Conservation (phyloP, 23 tunicate genomes). For the Halocynthia roretzi region DNA sequence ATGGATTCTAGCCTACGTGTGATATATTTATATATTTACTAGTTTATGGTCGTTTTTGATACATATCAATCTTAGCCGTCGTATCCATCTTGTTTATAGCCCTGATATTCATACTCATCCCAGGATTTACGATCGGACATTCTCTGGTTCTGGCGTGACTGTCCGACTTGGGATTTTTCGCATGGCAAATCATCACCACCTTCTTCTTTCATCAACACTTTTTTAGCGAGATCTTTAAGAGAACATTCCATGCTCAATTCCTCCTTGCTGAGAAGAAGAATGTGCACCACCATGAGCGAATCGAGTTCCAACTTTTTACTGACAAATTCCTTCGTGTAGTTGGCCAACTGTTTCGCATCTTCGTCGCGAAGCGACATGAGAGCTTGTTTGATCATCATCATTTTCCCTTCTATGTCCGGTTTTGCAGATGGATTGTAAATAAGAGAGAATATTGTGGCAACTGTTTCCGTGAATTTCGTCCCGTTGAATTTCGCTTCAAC, state of each 20-base stretch:
- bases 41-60: too few relatives aligned
- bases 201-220: neutral
- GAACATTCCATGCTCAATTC: neutral
- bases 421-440: neutral
- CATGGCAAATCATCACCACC: too few relatives aligned
- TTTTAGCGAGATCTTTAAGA: neutral
- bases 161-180: too few relatives aligned
- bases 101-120: too few relatives aligned
- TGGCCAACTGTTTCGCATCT: neutral
- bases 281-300: neutral
- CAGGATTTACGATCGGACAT: too few relatives aligned
- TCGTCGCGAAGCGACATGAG: neutral
- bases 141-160: too few relatives aligned
- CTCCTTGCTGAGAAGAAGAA: neutral
- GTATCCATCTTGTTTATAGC: too few relatives aligned
- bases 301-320: neutral
- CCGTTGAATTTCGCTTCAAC: too few relatives aligned
- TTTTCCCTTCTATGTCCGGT: neutral
- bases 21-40: too few relatives aligned
- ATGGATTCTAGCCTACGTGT: too few relatives aligned
- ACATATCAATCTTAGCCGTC: too few relatives aligned
- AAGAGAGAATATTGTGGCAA: neutral
- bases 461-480: neutral
- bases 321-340: neutral
- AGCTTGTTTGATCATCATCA: neutral